phyloP scores from a whole-genome alignment of 2,888 invertebrate genomes.

The Ectemnius cavifrons region DNA sequence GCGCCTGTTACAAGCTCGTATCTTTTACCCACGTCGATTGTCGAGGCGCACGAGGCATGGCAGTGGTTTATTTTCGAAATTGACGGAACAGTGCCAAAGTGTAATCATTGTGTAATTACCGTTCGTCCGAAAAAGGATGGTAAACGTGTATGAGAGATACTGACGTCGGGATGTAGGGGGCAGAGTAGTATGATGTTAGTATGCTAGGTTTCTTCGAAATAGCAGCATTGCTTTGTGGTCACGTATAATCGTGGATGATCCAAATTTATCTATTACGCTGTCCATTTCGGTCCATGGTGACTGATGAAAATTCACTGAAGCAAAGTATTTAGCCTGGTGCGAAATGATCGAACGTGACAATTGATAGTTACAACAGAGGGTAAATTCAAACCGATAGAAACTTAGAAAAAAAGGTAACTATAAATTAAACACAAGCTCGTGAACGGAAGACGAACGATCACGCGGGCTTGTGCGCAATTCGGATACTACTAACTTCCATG shows the following conservation, averaged over 20 bases:
- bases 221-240: conserved; percentile 27
- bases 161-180: too few species aligned
- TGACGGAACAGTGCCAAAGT: background rate
- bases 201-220: conserved; percentile 8
- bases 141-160: too few species aligned
- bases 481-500: conserved; percentile 37
- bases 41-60: background rate
- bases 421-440: too few species aligned
- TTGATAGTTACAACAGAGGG: too few species aligned
- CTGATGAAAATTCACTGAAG: background rate
- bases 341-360: too few species aligned
- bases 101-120: conserved; percentile 30
- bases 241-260: conserved; percentile 1
- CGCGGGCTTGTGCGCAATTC: conserved; percentile 26
- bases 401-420: too few species aligned
- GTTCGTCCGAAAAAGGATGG: background rate
- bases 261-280: conserved; percentile 15
- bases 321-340: background rate
- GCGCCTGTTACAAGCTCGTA: background rate
- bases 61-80: conserved; percentile 24
- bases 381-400: too few species aligned
- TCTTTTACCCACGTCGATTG: conserved; percentile 4
- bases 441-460: background rate
- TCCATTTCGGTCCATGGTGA: background rate
- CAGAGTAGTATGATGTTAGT: background rate